Evolutionary conservation across 1,140 invertebrate species (phyloP).

Genomic region (Asobara japonica): DNA sequence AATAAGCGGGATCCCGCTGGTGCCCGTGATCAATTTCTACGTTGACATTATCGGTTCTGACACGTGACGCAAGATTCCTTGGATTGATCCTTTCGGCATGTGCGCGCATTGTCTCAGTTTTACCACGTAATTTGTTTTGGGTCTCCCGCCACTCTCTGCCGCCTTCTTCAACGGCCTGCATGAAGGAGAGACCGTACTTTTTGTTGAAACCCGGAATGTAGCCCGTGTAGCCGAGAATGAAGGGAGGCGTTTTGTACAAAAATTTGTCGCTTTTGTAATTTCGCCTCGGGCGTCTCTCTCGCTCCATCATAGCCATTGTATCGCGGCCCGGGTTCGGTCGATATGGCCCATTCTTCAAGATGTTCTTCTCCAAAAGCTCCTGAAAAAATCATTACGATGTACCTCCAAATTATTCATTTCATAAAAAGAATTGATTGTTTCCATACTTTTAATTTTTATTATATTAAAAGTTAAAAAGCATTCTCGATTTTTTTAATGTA

Average conservation of each 20-base stretch:
- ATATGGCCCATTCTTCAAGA: constrained; percentile 61
- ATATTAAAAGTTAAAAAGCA: too few species aligned
- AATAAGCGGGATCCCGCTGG: constrained; percentile 42
- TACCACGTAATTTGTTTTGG: constrained; percentile 67
- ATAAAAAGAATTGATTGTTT: too few species aligned
- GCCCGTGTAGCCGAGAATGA: constrained; percentile 76
- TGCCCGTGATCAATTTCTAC: constrained; percentile 51
- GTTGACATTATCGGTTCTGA: constrained; percentile 50
- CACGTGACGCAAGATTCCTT: constrained; percentile 51
- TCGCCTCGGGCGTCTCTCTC: constrained; percentile 53
- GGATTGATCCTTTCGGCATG: constrained; percentile 62
- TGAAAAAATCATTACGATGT: constrained; percentile 36
- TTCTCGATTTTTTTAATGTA: too few species aligned
- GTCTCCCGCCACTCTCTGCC: constrained; percentile 71
- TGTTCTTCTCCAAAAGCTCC: constrained; percentile 65
- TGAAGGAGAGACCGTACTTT: constrained; percentile 76
- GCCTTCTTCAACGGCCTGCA: constrained; percentile 75
- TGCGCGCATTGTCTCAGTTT: constrained; percentile 61
- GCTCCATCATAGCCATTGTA: constrained; percentile 33
- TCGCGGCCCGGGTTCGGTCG: constrained; percentile 51
- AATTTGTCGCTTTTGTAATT: constrained; percentile 60
- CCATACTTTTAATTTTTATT: too few species aligned
- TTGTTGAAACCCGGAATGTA: constrained; percentile 72
- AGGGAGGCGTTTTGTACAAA: constrained; percentile 65
- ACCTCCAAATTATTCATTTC: too few species aligned